Base-by-base conservation (phyloP, 2,113 vertebrate genomes). In the Podocnemis expansa region DNA sequence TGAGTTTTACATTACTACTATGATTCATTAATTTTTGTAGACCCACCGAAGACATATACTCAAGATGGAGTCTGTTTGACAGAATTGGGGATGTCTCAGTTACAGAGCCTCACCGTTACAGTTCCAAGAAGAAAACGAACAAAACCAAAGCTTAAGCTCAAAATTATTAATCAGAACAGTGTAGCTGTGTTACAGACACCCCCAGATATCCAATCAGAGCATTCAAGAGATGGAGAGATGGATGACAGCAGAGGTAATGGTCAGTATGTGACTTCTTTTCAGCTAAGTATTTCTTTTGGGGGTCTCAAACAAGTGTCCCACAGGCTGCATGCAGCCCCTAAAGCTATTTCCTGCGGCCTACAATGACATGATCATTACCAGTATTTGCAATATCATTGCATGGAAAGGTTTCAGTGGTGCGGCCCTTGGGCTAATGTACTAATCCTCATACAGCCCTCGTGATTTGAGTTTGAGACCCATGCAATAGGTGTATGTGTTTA, bases 141-240 rank as follows among this genome's bases (percentile, higher is more conserved):
- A 86, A 99, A 99, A 97, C 99, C 99, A 97, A 99, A 99, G 98
- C 98, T 99, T 91, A 99, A 99, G 94, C 98, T 99, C 97, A 99
- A 99, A 97, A 99, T 99, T 97, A 99, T 99, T 96, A 99, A 99
- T 97, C 99, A 99, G 98, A 99, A 99, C 98, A 99, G 99, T 29
- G 99, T 99, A 95, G 99, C 99, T 2, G 99, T 99, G 73, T 98
- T 99, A 82, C 99, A 99, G 97, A 99, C 99, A 3, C 98, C 98
- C 4, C 97, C 98, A n/a, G 99, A 99, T 80, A 97, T 98, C 52
- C 98, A 98, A 47, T 98, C 98, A 24, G 99, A 99, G 75, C 98
- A 98, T 89, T 99, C 98, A 83, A 98, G 99, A 92, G 99, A 99
- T 56, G 99, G 99, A 73, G 98, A 99, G 87, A 97, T 98, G 97